Percentiles rank a stretch among this genome's conserved stretches.
Conservation (phyloP, 2,113 vertebrate species). For the Calyptommatus sinebrachiatus region DNA sequence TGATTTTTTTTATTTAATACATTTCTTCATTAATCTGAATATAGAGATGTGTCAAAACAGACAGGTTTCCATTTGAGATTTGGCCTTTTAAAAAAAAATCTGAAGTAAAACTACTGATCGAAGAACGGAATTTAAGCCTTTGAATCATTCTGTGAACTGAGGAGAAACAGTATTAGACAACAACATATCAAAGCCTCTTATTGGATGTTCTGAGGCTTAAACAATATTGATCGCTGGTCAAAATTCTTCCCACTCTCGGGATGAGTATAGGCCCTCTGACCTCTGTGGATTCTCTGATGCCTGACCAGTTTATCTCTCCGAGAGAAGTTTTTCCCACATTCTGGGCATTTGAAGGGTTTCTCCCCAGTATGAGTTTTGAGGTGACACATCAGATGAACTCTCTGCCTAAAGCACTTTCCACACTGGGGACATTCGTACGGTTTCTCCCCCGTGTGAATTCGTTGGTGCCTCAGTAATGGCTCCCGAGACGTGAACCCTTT, state of each 20-base stretch:
- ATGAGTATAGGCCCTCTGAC: constrained; percentile 26
- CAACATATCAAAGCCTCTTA: background rate
- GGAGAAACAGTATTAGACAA: background rate
- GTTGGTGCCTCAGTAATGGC: constrained; percentile 1
- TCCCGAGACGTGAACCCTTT: constrained; percentile 1
- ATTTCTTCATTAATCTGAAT: background rate
- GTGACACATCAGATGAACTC: constrained; percentile 37
- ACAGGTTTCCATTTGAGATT: too few species aligned
- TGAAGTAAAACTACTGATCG: background rate
- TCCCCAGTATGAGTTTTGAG: constrained; percentile 49
- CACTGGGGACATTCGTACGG: constrained; percentile 71
- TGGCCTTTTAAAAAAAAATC: background rate
- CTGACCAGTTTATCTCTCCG: constrained; percentile 29
- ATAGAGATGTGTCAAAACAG: background rate
- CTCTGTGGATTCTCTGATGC: constrained; percentile 45
- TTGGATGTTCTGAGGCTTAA: constrained; percentile 40
- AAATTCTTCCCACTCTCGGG: constrained; percentile 40
- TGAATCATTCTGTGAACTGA: too few species aligned
- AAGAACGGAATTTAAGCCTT: too few species aligned
- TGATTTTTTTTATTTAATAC: background rate
- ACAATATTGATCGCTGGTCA: constrained; percentile 16
- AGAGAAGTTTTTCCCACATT: constrained; percentile 32
- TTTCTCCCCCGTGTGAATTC: constrained; percentile 22
- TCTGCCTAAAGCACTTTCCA: constrained; percentile 75
- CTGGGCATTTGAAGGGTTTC: constrained; percentile 28